These are phyloP conservation scores for Lypha dubia DNA, from an alignment of 2,888 invertebrate species.

Conservation along the genomic window DNA sequence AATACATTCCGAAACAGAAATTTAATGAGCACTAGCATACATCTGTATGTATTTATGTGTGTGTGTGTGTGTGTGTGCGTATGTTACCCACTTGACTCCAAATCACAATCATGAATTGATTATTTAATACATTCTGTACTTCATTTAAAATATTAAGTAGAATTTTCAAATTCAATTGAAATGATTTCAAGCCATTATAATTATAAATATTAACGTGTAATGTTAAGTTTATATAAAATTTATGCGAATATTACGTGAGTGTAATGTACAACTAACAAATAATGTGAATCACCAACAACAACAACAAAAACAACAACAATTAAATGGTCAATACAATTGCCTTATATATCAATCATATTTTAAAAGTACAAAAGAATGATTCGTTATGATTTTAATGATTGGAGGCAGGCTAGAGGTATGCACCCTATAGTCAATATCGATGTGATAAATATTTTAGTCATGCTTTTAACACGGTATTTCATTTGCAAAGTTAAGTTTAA, in stretches of 20 bases:
- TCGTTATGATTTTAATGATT: slow-evolving; percentile 32
- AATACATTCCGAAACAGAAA: slow-evolving; percentile 47
- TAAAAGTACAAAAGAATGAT: not conserved
- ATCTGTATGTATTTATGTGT: not conserved
- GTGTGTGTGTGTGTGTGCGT: not conserved
- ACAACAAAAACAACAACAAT: not conserved
- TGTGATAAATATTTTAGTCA: not conserved
- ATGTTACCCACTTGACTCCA: slow-evolving; percentile 3
- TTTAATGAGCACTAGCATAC: not conserved
- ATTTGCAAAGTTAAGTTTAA: no score
- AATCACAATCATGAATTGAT: slow-evolving; percentile 45
- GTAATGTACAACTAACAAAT: slow-evolving; percentile 46
- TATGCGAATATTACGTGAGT: slow-evolving; percentile 66
- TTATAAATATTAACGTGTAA: slow-evolving; percentile 60
- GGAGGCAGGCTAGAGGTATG: no score
- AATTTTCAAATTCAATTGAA: slow-evolving; percentile 55
- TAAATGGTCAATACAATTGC: slow-evolving; percentile 6
- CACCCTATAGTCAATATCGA: slow-evolving; percentile 5
- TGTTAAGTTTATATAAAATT: slow-evolving; percentile 65
- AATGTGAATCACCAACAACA: slow-evolving; percentile 35
- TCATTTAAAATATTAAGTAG: slow-evolving; percentile 23
- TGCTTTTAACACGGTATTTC: accelerated
- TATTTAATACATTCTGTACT: slow-evolving; percentile 33
- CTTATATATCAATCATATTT: slow-evolving; percentile 57
- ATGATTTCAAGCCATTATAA: slow-evolving; percentile 59